A percentile compares a stretch with the other conserved stretches of the same genome.
Evolutionary conservation across 2,113 vertebrate species (phyloP).

Genomic region (Salminus brasiliensis): DNA sequence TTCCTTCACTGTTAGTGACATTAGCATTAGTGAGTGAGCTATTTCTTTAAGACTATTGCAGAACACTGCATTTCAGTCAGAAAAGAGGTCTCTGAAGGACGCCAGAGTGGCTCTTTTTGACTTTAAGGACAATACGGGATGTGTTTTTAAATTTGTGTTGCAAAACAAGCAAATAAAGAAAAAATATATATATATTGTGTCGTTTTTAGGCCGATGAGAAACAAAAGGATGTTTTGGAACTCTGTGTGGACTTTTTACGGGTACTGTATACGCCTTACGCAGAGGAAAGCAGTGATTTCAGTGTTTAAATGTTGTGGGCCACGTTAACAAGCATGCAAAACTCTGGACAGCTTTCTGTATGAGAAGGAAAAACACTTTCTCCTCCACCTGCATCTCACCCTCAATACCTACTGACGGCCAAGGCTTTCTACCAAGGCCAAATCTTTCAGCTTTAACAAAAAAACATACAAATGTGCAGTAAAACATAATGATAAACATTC

Average conservation of each 20-base stretch:
- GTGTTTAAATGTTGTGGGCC: slow-evolving; percentile 19
- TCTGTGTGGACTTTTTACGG: background rate
- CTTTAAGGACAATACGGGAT: background rate
- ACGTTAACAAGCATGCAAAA: slow-evolving; percentile 39
- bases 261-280: background rate
- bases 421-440: too few relatives aligned
- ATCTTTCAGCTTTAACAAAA: background rate
- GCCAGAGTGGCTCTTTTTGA: too few relatives aligned
- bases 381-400: background rate
- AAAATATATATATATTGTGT: background rate
- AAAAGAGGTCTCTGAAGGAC: too few relatives aligned
- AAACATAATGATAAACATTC: background rate
- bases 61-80: too few relatives aligned
- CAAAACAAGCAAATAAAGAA: too few relatives aligned
- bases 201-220: background rate
- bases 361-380: background rate
- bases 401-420: background rate
- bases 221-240: background rate
- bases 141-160: background rate
- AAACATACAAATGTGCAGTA: background rate
- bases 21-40: too few relatives aligned
- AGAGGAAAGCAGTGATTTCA: slow-evolving; percentile 1
- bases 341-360: background rate
- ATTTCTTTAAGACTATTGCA: too few relatives aligned
- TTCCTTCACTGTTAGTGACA: too few relatives aligned